Evolutionary conservation across 2,797 vertebrate species (phyloP), one percentile per base, ranked within the genome.

Genomic region (Pyrrhura leucotis): DNA sequence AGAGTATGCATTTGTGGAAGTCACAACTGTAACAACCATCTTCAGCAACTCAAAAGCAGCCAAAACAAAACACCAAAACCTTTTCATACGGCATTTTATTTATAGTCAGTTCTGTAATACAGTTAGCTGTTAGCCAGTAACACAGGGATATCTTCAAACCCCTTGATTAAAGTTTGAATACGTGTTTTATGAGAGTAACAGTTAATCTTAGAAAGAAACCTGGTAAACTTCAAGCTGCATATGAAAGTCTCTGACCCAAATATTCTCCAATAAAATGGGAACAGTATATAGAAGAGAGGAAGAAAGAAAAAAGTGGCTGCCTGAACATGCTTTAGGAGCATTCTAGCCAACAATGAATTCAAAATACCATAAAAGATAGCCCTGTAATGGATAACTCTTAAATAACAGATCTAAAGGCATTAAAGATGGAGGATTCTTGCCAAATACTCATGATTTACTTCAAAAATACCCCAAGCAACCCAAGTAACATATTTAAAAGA

Each of bases 21-120:
- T 22, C 58, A 75, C 45, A 59, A 7, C 37, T 5, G 3, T 5
- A 91, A 56, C 17, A 35, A 77, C 8, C 51, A 39, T 14, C 83
- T 37, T 51, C 73, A 76, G 42, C 35, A 47, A 42, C 45, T 75
- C 54, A 77, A 37, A 9, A 47, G 65, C 35, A 92, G 78, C 66
- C 87, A 81, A 92, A 88, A 83, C 42, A 83, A 88, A 96, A 74
- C 82, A 88, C 83, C 79, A 75, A 11, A 77, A 66, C 47, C 71
- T 93, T 77, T 73, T 33, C 28, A 74, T 9, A 63, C 0, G 47
- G 68, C 66, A 66, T 75, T 96, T 94, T 94, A 95, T 92, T 97
- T 83, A 53, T 15, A 80, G 18, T 65, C 58, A 69, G 28, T 59
- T 77, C 72, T 78, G 28, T 47, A 50, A 75, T 42, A 82, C 26